Conservation (phyloP, 1,140 invertebrate genomes). For the Melanaphis sacchari region DNA sequence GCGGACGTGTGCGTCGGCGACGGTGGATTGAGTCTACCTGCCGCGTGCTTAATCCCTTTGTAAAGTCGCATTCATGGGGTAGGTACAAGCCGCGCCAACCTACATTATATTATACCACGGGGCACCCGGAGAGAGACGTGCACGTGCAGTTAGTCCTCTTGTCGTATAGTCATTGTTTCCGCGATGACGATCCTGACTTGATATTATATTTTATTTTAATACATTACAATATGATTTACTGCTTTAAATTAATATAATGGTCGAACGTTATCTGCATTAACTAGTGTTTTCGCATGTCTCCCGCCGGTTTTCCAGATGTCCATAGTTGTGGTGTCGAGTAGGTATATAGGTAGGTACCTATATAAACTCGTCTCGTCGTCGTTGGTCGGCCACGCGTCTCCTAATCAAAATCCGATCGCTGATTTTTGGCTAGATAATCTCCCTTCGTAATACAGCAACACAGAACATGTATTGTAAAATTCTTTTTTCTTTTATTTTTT, state of each 20-base stretch:
- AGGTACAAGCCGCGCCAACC: not conserved
- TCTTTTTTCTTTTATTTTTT: not conserved
- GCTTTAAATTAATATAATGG: not conserved
- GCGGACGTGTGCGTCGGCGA: not conserved
- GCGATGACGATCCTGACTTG: not conserved
- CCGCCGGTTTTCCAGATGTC: constrained; percentile 7
- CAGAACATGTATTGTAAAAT: not conserved
- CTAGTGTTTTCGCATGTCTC: not conserved
- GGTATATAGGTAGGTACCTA: not conserved
- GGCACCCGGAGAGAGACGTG: constrained; percentile 5
- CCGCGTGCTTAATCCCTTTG: constrained; percentile 13
- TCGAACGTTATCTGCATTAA: not conserved
- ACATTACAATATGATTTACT: not conserved
- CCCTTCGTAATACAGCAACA: not conserved
- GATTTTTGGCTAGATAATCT: constrained; percentile 49
- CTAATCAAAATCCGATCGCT: constrained; percentile 29
- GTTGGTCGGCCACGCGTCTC: not conserved
- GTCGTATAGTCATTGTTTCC: constrained; percentile 17
- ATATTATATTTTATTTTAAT: not conserved
- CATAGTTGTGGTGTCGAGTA: not conserved
- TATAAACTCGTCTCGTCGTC: not conserved
- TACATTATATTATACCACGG: not conserved
- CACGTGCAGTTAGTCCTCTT: constrained; percentile 29
- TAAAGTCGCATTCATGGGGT: not conserved
- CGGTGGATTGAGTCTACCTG: not conserved